These are phyloP conservation scores for Nyctereutes procyonoides DNA, from an alignment of 2,113 vertebrate species.

Conservation along the genomic window DNA sequence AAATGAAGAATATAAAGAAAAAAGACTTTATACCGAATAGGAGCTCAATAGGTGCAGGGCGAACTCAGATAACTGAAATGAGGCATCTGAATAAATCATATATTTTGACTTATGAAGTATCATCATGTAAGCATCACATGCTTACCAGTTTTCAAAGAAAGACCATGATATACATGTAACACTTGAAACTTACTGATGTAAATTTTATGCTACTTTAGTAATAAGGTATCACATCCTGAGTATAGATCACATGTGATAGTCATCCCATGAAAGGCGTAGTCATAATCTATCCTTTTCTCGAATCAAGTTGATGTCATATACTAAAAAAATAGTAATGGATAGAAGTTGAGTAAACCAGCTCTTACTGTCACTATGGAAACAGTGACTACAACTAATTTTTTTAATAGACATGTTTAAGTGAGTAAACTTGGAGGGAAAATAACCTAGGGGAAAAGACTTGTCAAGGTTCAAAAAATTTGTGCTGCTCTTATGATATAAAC, in stretches of 20 bases:
- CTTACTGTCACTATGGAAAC: constrained; percentile 32
- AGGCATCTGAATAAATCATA: not conserved
- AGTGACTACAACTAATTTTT: not conserved
- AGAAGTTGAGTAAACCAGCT: not conserved
- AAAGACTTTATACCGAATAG: not conserved
- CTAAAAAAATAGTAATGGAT: not conserved
- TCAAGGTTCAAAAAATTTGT: not conserved
- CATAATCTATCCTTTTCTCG: not conserved
- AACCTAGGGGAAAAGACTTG: not conserved
- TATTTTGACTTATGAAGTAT: not conserved
- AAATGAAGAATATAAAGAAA: not conserved
- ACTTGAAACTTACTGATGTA: not conserved
- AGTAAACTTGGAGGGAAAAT: not conserved
- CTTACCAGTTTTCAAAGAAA: constrained; percentile 39
- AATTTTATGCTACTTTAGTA: not conserved
- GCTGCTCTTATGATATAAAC: not conserved
- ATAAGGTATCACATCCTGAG: not conserved
- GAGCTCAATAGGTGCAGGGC: rapidly evolving
- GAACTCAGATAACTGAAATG: not conserved
- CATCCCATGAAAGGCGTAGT: not conserved
- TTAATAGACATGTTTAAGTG: not conserved
- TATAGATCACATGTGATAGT: not conserved
- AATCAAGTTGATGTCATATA: not conserved
- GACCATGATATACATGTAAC: not conserved
- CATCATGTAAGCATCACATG: not conserved